phyloP scores from a whole-genome alignment of 2,113 vertebrate genomes.

The Rhagologus leucostigma region DNA sequence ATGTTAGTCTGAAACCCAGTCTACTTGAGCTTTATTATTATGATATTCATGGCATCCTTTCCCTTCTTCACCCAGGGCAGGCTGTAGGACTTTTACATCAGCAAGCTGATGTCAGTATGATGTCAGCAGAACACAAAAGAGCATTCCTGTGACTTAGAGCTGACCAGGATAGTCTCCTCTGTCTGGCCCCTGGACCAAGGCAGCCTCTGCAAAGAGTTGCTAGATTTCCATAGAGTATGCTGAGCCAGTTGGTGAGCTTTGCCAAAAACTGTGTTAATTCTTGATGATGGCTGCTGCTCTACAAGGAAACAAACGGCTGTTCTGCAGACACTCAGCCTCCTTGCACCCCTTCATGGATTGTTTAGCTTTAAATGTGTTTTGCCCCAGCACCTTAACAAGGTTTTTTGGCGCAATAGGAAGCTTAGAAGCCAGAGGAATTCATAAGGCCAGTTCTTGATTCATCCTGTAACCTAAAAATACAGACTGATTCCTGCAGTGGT shows the following conservation, averaged over 20 bases:
- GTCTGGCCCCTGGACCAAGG: background rate
- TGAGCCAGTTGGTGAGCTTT: background rate
- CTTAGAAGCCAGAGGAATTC: background rate
- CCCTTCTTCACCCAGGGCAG: background rate
- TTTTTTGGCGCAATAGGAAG: conserved; percentile 61
- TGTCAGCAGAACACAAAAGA: background rate
- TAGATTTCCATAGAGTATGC: background rate
- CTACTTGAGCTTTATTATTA: background rate
- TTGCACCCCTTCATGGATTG: background rate
- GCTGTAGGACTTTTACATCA: background rate
- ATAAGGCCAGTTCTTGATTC: conserved; percentile 15
- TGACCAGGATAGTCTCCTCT: background rate
- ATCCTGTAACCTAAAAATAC: conserved; percentile 74
- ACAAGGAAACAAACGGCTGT: background rate
- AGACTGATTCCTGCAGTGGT: conserved; percentile 47
- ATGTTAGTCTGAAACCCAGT: background rate
- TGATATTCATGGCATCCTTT: background rate
- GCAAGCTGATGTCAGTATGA: background rate
- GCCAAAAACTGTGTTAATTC: background rate
- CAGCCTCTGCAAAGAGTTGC: background rate
- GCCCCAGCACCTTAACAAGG: background rate
- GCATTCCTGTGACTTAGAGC: background rate
- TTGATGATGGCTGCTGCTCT: background rate
- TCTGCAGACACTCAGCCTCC: background rate
- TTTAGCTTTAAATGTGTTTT: background rate